Percentiles rank a stretch among this genome's conserved stretches.
Evolutionary conservation across 2,113 vertebrate species (phyloP).

Genomic region (Scatophagus argus): DNA sequence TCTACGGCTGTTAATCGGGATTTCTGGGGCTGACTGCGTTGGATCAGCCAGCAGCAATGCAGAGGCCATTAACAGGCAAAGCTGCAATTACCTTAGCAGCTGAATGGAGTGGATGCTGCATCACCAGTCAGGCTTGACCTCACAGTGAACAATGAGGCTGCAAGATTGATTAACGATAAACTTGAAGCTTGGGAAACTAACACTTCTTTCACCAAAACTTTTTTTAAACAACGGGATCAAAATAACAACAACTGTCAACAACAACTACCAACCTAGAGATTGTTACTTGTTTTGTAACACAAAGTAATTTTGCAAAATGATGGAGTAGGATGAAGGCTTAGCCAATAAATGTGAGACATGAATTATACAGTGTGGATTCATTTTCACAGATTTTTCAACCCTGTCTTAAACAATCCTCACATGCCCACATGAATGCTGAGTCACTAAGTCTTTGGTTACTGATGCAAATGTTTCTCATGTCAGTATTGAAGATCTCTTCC

Average conservation of each 20-base stretch:
- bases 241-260: background rate
- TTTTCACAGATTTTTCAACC: background rate
- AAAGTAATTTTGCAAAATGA: background rate
- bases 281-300: background rate
- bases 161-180: slow-evolving; percentile 56
- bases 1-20: slow-evolving; percentile 40
- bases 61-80: slow-evolving; percentile 44
- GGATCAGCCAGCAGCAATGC: slow-evolving; percentile 43
- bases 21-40: slow-evolving; percentile 16
- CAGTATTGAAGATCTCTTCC: background rate
- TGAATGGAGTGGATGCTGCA: slow-evolving; percentile 40
- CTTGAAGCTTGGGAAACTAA: slow-evolving; percentile 8
- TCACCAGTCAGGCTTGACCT: slow-evolving; percentile 56
- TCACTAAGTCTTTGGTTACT: background rate
- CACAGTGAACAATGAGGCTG: slow-evolving; percentile 43
- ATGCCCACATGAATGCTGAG: too few relatives aligned
- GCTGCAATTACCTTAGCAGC: slow-evolving; percentile 52
- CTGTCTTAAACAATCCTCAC: background rate
- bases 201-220: slow-evolving; percentile 31
- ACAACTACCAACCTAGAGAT: too few relatives aligned
- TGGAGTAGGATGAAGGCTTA: background rate
- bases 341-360: background rate
- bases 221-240: background rate
- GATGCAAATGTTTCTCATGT: background rate
- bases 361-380: background rate